Conservation (phyloP, 2,888 invertebrate genomes). For the Chelonus formosanus region DNA sequence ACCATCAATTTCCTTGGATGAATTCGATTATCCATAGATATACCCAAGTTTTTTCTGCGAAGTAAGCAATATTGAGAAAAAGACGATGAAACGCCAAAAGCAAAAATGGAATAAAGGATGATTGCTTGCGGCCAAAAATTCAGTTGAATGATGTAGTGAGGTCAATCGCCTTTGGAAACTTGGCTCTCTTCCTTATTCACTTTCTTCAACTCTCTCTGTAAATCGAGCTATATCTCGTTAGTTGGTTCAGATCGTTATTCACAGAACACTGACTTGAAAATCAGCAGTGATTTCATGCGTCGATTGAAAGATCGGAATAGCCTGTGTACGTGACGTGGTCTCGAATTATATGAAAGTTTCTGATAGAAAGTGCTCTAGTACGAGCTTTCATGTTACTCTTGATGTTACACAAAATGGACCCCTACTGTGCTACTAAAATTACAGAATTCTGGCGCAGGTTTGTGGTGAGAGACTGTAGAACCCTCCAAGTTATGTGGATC, state of each 20-base stretch:
- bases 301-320: slow-evolving; percentile 31
- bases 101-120: slow-evolving; percentile 16
- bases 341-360: slow-evolving; percentile 3
- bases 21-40: slow-evolving; percentile 58
- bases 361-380: background rate
- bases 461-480: background rate
- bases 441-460: slow-evolving; percentile 17
- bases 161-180: slow-evolving; percentile 28
- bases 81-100: slow-evolving; percentile 16
- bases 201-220: background rate
- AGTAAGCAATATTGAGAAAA: slow-evolving; percentile 44
- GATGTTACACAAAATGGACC: slow-evolving; percentile 3
- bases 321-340: slow-evolving; percentile 28
- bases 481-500: slow-evolving; percentile 22
- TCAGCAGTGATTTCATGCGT: slow-evolving; percentile 19
- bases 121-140: background rate
- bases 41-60: slow-evolving; percentile 36
- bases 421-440: slow-evolving; percentile 10
- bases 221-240: slow-evolving; percentile 15
- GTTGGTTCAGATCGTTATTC: slow-evolving; percentile 18
- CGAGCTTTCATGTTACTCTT: background rate
- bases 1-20: slow-evolving; percentile 57
- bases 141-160: background rate
- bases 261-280: slow-evolving; percentile 13
- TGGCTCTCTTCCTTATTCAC: background rate